Conservation (phyloP, 2,113 vertebrate genomes). For the Mus musculus region DNA sequence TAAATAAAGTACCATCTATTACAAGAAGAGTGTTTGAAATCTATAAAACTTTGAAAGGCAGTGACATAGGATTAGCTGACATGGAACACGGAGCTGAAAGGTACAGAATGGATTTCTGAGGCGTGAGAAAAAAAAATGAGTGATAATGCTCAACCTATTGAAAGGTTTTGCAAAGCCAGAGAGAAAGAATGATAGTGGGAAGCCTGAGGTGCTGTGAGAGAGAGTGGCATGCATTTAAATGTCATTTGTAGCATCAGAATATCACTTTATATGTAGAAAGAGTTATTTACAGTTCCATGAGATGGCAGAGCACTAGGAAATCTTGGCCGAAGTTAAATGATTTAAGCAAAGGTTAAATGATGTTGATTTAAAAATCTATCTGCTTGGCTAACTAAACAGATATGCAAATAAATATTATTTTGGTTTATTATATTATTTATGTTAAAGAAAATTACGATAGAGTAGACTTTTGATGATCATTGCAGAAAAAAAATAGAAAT, state of each 20-base stretch:
- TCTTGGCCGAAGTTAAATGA: neutral
- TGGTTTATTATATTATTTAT: neutral
- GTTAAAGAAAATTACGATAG: neutral
- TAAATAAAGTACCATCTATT: neutral
- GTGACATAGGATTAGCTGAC: neutral
- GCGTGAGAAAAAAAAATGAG: neutral
- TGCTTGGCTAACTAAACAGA: conserved; percentile 47
- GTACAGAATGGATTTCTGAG: neutral
- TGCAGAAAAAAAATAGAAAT: neutral
- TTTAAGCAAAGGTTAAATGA: conserved; percentile 19
- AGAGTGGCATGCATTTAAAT: neutral
- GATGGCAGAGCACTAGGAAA: neutral
- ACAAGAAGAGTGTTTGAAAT: neutral
- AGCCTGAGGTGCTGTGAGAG: neutral
- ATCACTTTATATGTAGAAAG: neutral
- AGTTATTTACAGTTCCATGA: neutral
- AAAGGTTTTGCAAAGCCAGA: neutral
- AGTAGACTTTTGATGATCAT: neutral
- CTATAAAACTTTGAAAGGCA: neutral
- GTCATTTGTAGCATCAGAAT: neutral
- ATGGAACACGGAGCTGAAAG: neutral
- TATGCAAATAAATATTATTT: conserved; percentile 48
- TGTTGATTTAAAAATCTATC: neutral
- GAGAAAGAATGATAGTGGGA: neutral
- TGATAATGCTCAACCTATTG: neutral